phyloP scores from a whole-genome alignment of 2,888 invertebrate genomes.

The Suillia variegata region DNA sequence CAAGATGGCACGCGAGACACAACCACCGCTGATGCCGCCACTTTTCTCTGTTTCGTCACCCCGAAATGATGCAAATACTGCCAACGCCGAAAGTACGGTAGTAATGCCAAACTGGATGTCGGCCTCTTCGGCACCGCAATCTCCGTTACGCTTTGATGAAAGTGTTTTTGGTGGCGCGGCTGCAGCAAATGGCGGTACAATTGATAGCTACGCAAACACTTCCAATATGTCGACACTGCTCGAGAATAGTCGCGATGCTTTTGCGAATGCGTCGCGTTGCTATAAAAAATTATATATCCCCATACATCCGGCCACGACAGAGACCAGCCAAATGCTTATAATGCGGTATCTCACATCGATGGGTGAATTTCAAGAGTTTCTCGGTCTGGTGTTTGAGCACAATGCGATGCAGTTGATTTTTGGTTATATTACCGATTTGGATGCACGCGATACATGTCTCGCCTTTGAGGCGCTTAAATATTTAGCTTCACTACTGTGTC shows the following conservation, averaged over 20 bases:
- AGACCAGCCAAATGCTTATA: slow-evolving; percentile 91
- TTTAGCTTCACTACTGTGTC: slow-evolving; percentile 90
- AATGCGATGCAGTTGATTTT: slow-evolving; percentile 89
- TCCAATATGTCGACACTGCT: slow-evolving; percentile 56
- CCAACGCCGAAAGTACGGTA: slow-evolving; percentile 48
- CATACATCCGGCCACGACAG: slow-evolving; percentile 85
- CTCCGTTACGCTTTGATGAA: slow-evolving; percentile 48
- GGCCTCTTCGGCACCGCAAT: slow-evolving; percentile 52
- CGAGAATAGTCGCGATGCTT: slow-evolving; percentile 57
- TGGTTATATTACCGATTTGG: slow-evolving; percentile 85
- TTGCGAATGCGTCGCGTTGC: slow-evolving; percentile 40
- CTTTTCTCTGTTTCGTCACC: slow-evolving; percentile 7
- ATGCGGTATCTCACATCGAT: slow-evolving; percentile 93
- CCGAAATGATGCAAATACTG: slow-evolving; percentile 13
- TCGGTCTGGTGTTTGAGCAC: slow-evolving; percentile 91
- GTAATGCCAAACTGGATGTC: slow-evolving; percentile 50
- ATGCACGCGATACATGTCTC: slow-evolving; percentile 87
- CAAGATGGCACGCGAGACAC: slow-evolving; percentile 32
- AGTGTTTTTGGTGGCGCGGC: neutral
- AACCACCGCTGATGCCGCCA: neutral
- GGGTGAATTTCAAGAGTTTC: slow-evolving; percentile 97
- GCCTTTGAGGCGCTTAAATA: slow-evolving; percentile 97
- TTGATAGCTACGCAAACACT: slow-evolving; percentile 43
- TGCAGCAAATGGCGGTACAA: slow-evolving; percentile 27
- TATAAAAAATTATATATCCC: slow-evolving; percentile 67